Evolutionary conservation across 1,140 invertebrate genomes (phyloP), one percentile per base, ranked within the genome.

Genomic region (Euura lappo): DNA sequence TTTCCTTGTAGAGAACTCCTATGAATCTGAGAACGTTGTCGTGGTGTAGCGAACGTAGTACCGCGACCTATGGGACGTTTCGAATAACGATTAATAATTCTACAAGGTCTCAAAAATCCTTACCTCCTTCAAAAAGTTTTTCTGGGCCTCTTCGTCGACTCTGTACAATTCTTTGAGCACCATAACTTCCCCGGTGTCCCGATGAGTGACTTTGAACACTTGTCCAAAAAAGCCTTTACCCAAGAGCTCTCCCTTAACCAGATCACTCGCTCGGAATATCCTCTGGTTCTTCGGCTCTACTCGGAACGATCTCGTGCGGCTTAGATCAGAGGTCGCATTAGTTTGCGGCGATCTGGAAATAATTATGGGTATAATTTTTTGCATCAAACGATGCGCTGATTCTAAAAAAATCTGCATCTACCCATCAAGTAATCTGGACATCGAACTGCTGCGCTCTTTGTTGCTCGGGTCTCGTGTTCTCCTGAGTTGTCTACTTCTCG

Each of bases 171-270:
- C 96, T 83, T 98, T 98, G 11, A 98, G 90, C 68, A 98, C 97
- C 96, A 98, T 98, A 11, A 97, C 93, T 88, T 98, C 96, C 71
- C 93, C 93, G 0, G 96, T 98, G 74, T 95, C 92, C 71, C 93
- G 91, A 84, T 98, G 96, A 2, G 95, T 97, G 42, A 97, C 96
- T 88, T 96, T 94, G 82, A 92, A 96, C 11, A 96, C 94, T 85
- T 97, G 94, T 2, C 97, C 97, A 84, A 98, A 98, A 88, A 98
- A 98, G 42, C 97, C 97, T 83, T 96, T 94, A 6, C 97, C 97
- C 5, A 98, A 86, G 2, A 98, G 89, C 84, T 97, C 95, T 45
- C 96, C 96, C 87, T 95, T 93, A 2, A 97, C 92, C 60, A 98
- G 86, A 89, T 98, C 97, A 69, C 93, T 93, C 45, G 96, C 94